Evolutionary conservation across 2,888 invertebrate genomes (phyloP).

Genomic region (Cheilosia vulpina): DNA sequence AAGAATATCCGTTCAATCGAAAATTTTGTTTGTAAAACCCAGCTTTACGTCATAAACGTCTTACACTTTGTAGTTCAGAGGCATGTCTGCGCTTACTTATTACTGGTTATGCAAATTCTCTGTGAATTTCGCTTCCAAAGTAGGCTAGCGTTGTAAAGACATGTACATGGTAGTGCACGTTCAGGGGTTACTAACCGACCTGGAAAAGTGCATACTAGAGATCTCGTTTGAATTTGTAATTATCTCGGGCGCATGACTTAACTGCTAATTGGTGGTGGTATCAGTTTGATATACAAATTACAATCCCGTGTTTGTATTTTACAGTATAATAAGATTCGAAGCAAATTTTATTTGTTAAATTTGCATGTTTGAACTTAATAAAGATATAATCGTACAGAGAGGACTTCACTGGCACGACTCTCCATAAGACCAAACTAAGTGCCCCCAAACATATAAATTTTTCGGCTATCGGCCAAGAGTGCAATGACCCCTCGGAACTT

Average conservation of each 20-base stretch:
- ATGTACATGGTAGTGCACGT: not conserved
- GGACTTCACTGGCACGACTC: no score
- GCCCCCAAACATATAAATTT: no score
- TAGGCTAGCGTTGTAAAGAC: not conserved
- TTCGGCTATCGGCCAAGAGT: no score
- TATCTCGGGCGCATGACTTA: conserved; percentile 6
- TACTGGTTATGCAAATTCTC: not conserved
- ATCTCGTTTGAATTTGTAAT: conserved; percentile 16
- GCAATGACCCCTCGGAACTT: no score
- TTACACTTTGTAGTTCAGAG: not conserved
- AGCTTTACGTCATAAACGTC: not conserved
- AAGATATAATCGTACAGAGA: conserved; percentile 6
- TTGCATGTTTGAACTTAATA: conserved; percentile 5
- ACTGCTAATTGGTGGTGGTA: conserved; percentile 9
- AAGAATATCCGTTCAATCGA: not conserved
- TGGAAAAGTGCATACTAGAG: conserved; percentile 22
- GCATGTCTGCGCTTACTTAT: not conserved
- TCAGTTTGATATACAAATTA: not conserved
- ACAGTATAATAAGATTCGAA: no score
- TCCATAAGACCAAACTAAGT: no score
- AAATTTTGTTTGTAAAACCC: not conserved
- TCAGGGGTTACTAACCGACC: conserved; percentile 32
- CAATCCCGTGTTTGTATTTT: not conserved
- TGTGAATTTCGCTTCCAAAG: not conserved
- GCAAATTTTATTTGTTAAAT: not conserved